A percentile compares a stretch with the other conserved stretches of the same genome.
Evolutionary conservation across 2,888 invertebrate species (phyloP).

Genomic region (Lochmaea capreae): DNA sequence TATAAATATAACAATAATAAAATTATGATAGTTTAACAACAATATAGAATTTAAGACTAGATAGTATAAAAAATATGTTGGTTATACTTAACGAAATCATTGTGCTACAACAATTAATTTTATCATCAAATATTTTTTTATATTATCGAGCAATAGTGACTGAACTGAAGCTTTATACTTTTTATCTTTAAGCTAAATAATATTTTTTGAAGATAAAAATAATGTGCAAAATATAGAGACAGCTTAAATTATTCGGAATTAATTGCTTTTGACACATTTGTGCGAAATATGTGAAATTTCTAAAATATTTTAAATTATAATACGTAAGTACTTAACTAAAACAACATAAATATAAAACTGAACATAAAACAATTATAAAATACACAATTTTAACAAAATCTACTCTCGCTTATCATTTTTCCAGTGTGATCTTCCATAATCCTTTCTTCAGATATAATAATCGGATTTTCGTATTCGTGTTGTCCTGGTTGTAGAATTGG

Average conservation of each 20-base stretch:
- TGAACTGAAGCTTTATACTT: not conserved
- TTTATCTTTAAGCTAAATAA: not conserved
- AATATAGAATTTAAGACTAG: slow-evolving; percentile 1
- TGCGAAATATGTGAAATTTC: too few relatives aligned
- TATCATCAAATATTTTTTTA: too few relatives aligned
- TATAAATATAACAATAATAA: not conserved
- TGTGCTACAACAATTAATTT: too few relatives aligned
- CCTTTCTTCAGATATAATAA: slow-evolving; percentile 36
- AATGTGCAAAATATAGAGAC: not conserved
- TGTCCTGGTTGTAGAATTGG: slow-evolving; percentile 57
- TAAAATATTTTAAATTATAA: not conserved
- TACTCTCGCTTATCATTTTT: slow-evolving; percentile 10
- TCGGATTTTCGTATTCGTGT: slow-evolving; percentile 61
- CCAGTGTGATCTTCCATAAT: slow-evolving; percentile 14
- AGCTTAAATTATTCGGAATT: too few relatives aligned
- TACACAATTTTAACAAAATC: slow-evolving; percentile 20
- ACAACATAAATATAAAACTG: too few relatives aligned
- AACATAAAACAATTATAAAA: slow-evolving; percentile 13
- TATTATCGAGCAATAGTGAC: not conserved
- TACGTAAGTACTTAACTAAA: not conserved
- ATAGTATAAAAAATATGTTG: not conserved
- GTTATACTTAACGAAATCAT: not conserved
- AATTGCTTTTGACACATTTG: too few relatives aligned
- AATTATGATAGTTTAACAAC: not conserved
- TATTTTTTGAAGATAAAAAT: not conserved